Percentiles rank a stretch among this genome's conserved stretches.
phyloP scores from a whole-genome alignment of 2,113 vertebrate species.

The Nanger granti region DNA sequence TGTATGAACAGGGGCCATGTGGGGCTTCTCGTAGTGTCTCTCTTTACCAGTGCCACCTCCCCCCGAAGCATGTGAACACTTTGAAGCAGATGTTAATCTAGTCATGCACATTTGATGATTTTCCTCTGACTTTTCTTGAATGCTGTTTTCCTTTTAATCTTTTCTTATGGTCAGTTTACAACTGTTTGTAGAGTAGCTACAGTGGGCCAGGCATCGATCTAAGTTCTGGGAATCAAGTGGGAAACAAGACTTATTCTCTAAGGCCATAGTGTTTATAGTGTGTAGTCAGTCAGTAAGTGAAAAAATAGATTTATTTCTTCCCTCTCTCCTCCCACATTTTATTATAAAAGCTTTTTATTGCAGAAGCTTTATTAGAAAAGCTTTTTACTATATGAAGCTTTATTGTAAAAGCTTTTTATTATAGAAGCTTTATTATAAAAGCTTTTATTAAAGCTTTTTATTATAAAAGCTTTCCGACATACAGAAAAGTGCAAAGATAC shows the following conservation, averaged over 20 bases:
- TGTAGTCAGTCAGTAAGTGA: neutral
- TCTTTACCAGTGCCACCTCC: neutral
- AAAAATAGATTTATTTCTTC: neutral
- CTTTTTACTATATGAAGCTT: neutral
- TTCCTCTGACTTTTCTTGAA: neutral
- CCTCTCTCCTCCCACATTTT: neutral
- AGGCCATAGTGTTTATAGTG: neutral
- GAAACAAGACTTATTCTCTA: neutral
- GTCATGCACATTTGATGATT: neutral
- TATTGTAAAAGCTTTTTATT: neutral
- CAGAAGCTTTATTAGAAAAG: neutral
- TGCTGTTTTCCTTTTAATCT: neutral
- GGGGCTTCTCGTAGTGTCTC: neutral
- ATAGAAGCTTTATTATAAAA: neutral
- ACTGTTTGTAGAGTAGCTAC: neutral
- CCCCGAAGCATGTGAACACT: neutral
- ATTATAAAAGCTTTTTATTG: neutral
- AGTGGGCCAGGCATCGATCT: neutral
- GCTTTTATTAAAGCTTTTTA: neutral
- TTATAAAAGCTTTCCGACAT: neutral
- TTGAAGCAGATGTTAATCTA: neutral
- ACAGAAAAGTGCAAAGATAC: neutral
- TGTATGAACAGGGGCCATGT: accelerated
- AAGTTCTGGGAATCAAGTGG: neutral
- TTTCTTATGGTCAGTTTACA: neutral